phyloP scores from a whole-genome alignment of 1,140 invertebrate species.

The Ridgeia piscesae region DNA sequence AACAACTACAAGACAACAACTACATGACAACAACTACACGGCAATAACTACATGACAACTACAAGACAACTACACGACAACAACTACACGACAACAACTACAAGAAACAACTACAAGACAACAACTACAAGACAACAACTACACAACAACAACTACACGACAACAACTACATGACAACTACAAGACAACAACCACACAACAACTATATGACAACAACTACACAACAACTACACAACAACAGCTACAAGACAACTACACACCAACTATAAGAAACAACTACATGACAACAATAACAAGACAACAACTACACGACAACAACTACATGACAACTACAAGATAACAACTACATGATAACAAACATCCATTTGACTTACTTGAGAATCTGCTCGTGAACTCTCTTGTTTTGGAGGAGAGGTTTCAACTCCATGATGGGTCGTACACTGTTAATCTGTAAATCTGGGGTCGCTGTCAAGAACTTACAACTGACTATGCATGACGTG shows the following conservation, averaged over 20 bases:
- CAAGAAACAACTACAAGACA: background rate
- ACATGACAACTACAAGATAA: background rate
- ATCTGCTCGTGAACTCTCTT: constrained; percentile 82
- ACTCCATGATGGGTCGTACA: constrained; percentile 85
- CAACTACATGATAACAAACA: background rate
- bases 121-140: background rate
- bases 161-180: background rate
- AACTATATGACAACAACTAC: no score
- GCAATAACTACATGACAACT: no score
- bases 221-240: background rate
- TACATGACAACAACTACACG: background rate
- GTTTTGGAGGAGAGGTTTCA: constrained; percentile 68
- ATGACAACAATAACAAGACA: background rate
- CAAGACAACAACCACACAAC: no score
- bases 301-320: background rate
- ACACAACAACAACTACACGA: no score
- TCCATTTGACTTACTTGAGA: constrained; percentile 72
- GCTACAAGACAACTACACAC: no score
- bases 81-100: no score
- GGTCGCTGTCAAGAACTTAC: constrained; percentile 48
- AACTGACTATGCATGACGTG: background rate
- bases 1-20: background rate
- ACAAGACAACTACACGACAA: background rate
- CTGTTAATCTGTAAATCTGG: constrained; percentile 78
- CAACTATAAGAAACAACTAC: background rate